These are phyloP conservation scores for Noctua fimbriata DNA, from an alignment of 2,888 invertebrate species.

Conservation along the genomic window DNA sequence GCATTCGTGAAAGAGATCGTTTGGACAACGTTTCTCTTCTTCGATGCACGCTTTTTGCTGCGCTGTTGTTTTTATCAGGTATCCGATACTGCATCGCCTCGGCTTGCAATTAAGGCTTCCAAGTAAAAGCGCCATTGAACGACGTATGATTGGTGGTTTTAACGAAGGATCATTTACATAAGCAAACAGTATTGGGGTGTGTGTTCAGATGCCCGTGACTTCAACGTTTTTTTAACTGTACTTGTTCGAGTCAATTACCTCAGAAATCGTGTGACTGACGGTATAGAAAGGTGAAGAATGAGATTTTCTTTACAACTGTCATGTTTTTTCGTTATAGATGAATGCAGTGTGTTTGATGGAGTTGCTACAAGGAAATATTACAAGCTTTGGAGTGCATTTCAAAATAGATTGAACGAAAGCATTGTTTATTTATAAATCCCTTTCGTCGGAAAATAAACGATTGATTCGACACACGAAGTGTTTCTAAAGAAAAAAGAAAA, in stretches of 20 bases:
- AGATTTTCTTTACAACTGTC: slow-evolving; percentile 15
- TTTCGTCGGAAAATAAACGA: slow-evolving; percentile 1
- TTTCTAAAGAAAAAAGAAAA: slow-evolving; percentile 31
- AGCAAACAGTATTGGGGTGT: slow-evolving; percentile 29
- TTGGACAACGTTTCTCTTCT: slow-evolving; percentile 83
- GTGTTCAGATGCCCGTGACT: slow-evolving; percentile 18
- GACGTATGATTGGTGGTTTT: slow-evolving; percentile 52
- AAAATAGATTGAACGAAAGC: neutral
- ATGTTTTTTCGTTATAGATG: neutral
- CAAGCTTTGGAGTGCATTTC: slow-evolving; percentile 12
- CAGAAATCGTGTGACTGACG: slow-evolving; percentile 15
- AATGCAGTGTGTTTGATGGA: slow-evolving; percentile 17
- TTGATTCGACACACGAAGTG: slow-evolving; percentile 32
- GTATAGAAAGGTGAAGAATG: slow-evolving; percentile 25
- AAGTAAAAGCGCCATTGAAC: slow-evolving; percentile 55
- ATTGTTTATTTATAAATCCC: slow-evolving; percentile 19
- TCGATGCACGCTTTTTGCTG: slow-evolving; percentile 60
- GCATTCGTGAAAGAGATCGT: slow-evolving; percentile 89
- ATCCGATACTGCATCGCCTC: slow-evolving; percentile 58
- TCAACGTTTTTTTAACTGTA: slow-evolving; percentile 22
- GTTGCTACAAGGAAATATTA: slow-evolving; percentile 14
- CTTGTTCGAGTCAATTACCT: slow-evolving; percentile 29
- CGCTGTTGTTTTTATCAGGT: slow-evolving; percentile 65
- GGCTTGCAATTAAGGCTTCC: slow-evolving; percentile 64
- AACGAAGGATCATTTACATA: slow-evolving; percentile 33